Percentiles rank a stretch among this genome's conserved stretches.
Conservation (phyloP, 2,113 vertebrate species). For the Sphaerodactylus townsendi region DNA sequence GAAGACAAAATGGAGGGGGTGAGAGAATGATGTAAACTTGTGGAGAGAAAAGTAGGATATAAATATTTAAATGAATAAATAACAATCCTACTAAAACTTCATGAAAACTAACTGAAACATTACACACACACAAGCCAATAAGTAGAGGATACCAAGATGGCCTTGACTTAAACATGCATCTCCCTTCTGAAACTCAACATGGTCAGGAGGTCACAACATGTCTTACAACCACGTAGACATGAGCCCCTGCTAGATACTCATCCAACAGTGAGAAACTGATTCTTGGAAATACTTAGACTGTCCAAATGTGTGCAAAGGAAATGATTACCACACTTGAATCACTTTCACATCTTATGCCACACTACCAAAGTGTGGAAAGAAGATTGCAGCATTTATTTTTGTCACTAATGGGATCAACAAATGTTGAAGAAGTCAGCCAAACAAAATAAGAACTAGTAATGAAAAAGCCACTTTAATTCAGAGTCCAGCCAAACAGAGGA, state of each 20-base stretch:
- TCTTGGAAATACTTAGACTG: background rate
- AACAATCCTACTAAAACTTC: background rate
- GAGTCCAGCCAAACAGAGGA: background rate
- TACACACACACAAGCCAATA: background rate
- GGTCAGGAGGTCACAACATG: background rate
- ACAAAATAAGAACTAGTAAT: background rate
- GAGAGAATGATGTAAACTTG: background rate
- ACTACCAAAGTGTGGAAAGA: background rate
- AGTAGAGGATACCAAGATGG: background rate
- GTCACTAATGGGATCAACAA: background rate
- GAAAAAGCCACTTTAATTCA: background rate
- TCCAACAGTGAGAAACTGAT: background rate
- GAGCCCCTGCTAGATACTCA: no score
- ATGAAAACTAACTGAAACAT: background rate
- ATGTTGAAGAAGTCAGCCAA: background rate
- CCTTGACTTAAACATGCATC: background rate
- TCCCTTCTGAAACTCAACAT: background rate
- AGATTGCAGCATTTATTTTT: background rate
- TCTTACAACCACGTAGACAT: background rate
- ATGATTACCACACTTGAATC: background rate
- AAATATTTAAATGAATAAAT: background rate
- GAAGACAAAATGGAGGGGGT: no score
- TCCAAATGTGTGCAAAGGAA: background rate
- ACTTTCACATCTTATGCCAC: background rate
- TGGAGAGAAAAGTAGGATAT: background rate